These are phyloP conservation scores for Melitaea athalia DNA, from an alignment of 2,888 invertebrate species.

Conservation along the genomic window DNA sequence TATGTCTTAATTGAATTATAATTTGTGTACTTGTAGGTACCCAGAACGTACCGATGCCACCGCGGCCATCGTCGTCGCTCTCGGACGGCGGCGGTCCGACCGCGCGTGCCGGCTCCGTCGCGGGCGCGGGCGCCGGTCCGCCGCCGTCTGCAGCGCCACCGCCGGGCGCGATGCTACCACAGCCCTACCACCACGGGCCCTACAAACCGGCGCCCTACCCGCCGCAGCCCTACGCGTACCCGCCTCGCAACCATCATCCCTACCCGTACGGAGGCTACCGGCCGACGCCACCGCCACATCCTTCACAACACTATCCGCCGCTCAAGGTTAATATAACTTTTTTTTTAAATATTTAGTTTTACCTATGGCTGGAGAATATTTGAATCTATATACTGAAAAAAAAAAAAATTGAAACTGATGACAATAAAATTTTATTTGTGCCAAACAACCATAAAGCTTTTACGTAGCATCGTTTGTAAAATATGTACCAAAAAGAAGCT, in stretches of 20 bases:
- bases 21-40: slow-evolving; percentile 82
- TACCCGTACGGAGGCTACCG: slow-evolving; percentile 72
- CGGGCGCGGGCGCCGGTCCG: slow-evolving; percentile 56
- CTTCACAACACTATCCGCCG: slow-evolving; percentile 69
- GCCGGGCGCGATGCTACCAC: slow-evolving; percentile 69
- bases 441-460: no score
- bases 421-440: no score
- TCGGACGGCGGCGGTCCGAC: slow-evolving; percentile 78
- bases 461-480: not conserved
- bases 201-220: slow-evolving; percentile 77
- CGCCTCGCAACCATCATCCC: slow-evolving; percentile 77
- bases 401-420: no score
- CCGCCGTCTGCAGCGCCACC: slow-evolving; percentile 63
- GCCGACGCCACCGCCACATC: slow-evolving; percentile 72
- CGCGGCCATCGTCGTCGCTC: slow-evolving; percentile 94
- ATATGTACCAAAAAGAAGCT: not conserved
- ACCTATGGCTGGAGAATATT: not conserved
- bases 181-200: slow-evolving; percentile 70
- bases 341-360: not conserved
- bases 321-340: slow-evolving; percentile 56
- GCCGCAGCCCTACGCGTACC: slow-evolving; percentile 74
- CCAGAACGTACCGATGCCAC: slow-evolving; percentile 98
- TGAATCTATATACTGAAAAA: no score
- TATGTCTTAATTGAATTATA: not conserved
- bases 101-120: slow-evolving; percentile 57